phyloP scores from a whole-genome alignment of 2,888 invertebrate genomes.

The Metalampra italica region DNA sequence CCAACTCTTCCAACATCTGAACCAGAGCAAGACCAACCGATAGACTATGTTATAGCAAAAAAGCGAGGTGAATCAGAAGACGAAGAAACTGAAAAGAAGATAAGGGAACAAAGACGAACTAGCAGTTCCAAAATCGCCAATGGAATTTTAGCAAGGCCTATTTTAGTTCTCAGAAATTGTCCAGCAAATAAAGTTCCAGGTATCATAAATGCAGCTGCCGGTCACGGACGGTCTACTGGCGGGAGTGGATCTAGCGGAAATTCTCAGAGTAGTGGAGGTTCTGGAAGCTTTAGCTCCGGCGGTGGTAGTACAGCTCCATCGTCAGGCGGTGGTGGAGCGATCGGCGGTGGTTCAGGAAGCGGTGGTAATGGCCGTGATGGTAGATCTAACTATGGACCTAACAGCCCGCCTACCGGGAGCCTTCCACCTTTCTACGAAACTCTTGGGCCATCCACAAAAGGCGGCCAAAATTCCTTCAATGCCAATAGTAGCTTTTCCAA shows the following conservation, averaged over 20 bases:
- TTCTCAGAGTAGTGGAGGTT: slow-evolving; percentile 71
- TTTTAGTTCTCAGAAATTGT: slow-evolving; percentile 75
- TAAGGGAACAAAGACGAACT: slow-evolving; percentile 83
- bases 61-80: slow-evolving; percentile 83
- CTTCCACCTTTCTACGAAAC: slow-evolving; percentile 94
- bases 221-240: slow-evolving; percentile 85
- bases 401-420: slow-evolving; percentile 91
- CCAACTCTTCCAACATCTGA: slow-evolving; percentile 72
- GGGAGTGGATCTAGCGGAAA: slow-evolving; percentile 74
- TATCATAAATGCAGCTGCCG: slow-evolving; percentile 86
- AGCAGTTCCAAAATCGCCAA: slow-evolving; percentile 83
- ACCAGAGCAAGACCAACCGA: slow-evolving; percentile 91
- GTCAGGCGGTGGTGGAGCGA: slow-evolving; percentile 79
- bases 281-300: slow-evolving; percentile 76
- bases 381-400: slow-evolving; percentile 91
- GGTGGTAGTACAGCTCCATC: slow-evolving; percentile 77
- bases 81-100: slow-evolving; percentile 83
- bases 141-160: slow-evolving; percentile 71
- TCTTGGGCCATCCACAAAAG: slow-evolving; percentile 81
- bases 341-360: slow-evolving; percentile 85
- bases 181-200: slow-evolving; percentile 80
- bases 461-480: slow-evolving; percentile 86
- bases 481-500: slow-evolving; percentile 82
- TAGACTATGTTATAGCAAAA: slow-evolving; percentile 92
- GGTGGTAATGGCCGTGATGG: slow-evolving; percentile 89